Conservation (phyloP, 2,888 invertebrate species). For the Asteroscopus sphinx region DNA sequence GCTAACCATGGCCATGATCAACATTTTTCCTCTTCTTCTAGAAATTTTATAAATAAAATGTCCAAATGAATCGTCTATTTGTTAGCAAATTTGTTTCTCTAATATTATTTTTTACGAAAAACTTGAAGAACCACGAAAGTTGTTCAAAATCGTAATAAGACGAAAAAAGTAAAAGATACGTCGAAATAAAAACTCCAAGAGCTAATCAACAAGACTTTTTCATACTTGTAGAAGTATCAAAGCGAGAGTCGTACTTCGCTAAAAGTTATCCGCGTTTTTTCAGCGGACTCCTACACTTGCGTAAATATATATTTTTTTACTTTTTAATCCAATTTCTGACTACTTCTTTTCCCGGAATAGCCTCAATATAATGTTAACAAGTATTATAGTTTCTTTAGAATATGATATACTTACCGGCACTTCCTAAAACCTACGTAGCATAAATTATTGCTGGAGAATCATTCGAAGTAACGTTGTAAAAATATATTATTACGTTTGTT, state of each 20-base stretch:
- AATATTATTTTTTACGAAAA: constrained; percentile 64
- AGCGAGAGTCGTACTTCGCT: constrained; percentile 74
- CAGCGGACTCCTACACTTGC: constrained; percentile 59
- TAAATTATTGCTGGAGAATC: constrained; percentile 9
- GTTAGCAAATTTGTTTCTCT: constrained; percentile 54
- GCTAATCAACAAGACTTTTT: constrained; percentile 83
- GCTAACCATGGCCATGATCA: background rate
- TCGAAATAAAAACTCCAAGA: constrained; percentile 76
- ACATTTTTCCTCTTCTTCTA: constrained; percentile 5
- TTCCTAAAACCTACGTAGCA: constrained; percentile 1
- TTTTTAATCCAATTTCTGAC: constrained; percentile 66
- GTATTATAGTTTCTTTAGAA: constrained; percentile 27
- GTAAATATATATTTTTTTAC: constrained; percentile 67
- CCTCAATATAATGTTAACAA: constrained; percentile 15
- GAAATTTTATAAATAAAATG: constrained; percentile 32
- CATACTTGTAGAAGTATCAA: constrained; percentile 80
- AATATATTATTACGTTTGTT: constrained; percentile 8
- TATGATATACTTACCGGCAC: constrained; percentile 4
- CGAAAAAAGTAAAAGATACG: constrained; percentile 72
- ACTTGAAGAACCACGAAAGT: constrained; percentile 66
- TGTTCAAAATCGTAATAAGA: constrained; percentile 71
- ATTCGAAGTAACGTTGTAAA: constrained; percentile 13
- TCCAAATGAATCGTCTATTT: constrained; percentile 62
- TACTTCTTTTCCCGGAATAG: constrained; percentile 48
- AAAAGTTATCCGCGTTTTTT: constrained; percentile 75